These are phyloP conservation scores for Pygmarrhopalites habei DNA, from an alignment of 1,140 invertebrate genomes.

Conservation along the genomic window DNA sequence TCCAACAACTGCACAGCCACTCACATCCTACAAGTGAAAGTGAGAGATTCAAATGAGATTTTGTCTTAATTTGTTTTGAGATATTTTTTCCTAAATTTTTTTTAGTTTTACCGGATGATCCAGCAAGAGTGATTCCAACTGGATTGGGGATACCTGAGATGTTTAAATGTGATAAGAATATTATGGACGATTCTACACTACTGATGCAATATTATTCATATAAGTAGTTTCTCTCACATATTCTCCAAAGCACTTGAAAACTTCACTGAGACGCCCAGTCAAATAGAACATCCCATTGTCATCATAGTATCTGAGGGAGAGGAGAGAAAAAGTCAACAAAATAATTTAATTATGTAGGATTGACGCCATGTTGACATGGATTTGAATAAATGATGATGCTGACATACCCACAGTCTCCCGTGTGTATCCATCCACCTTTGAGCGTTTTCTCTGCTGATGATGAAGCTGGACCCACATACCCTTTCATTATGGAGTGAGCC, in stretches of 20 bases:
- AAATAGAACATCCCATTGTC: slow-evolving; percentile 2
- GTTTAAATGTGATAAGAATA: too few species aligned
- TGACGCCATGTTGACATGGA: not conserved
- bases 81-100: not conserved
- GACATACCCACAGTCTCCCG: slow-evolving; percentile 3
- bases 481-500: slow-evolving; percentile 1
- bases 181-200: too few species aligned
- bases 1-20: not conserved
- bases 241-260: slow-evolving; percentile 6
- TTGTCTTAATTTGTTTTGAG: not conserved
- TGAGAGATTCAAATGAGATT: not conserved
- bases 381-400: not conserved
- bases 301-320: slow-evolving; percentile 9
- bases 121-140: too few species aligned
- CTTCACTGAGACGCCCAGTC: not conserved
- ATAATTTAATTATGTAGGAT: not conserved
- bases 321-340: not conserved
- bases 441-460: not conserved
- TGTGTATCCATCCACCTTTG: not conserved
- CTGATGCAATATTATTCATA: too few species aligned
- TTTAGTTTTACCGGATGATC: too few species aligned
- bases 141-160: too few species aligned
- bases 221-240: slow-evolving; percentile 1
- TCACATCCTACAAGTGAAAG: too few species aligned
- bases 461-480: not conserved